Base-by-base conservation (phyloP, 2,888 invertebrate species). In the Lypha dubia region DNA sequence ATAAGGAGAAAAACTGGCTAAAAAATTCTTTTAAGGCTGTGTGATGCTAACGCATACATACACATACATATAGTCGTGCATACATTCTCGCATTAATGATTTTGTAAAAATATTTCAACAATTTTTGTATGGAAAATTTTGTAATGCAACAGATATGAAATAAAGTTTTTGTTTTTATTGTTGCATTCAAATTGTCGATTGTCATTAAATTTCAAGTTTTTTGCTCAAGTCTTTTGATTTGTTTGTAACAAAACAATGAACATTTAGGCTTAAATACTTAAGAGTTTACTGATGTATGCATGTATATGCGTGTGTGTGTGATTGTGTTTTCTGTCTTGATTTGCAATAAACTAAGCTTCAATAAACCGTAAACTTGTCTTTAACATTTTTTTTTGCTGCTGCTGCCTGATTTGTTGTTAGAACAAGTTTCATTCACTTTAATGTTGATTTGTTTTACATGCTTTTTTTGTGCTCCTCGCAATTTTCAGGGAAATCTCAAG, bases 351-450 rank as follows among this genome's bases (percentile, higher is more conserved):
- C 76, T 77, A 46, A 46, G 41, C 76, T 77, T 67, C 71, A 76
- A 82, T 82, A 77, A 82, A 71, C 65, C 58, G 76, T 71, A 82
- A 82, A 82, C 82, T 82, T 71, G 82, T 82, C 76, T 82, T 56
- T 56, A 38, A 32, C 20, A 17, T 77, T 49, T 75, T 46, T 22
- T 46, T 44, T 56, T 51, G 13, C 41, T n/a, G 7, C 5, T 32
- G 11, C 6, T 53, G 24, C 24, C 8, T 17, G 58, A 73, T 53
- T 75, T 68, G 58, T 58, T 56, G 70, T 32, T 38, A 80, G 79
- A 84, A 84, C 84, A 84, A 84, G 84, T 84, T 84, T 67, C 71
- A 74, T 65, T 65, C n/a, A 38, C 38, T 13, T 56, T n/a, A 58
- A 56, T 17, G 24, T 22, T 75, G 62, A 68, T 67, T 73, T 73